phyloP scores from a whole-genome alignment of 2,888 invertebrate genomes.

The Folsomia manolachei region DNA sequence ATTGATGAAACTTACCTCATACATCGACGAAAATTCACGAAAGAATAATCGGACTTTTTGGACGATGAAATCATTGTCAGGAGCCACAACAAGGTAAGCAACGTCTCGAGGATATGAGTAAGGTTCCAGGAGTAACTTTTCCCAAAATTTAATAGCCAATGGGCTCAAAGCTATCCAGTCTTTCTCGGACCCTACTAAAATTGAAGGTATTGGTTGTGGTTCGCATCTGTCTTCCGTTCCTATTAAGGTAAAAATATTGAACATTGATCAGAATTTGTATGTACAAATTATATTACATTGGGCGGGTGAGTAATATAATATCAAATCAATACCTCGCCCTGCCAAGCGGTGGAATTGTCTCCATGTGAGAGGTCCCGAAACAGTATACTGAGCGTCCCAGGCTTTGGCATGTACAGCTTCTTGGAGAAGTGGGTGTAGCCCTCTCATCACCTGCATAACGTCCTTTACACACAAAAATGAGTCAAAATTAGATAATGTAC shows the following conservation, averaged over 20 bases:
- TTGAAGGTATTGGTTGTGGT: conserved; percentile 92
- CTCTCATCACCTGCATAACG: conserved; percentile 84
- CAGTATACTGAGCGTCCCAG: conserved; percentile 88
- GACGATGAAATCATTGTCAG: conserved; percentile 81
- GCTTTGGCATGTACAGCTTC: conserved; percentile 94
- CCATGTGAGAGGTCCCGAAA: conserved; percentile 97
- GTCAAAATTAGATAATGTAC: not conserved
- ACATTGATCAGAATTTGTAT: conserved; percentile 7
- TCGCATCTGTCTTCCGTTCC: conserved; percentile 92
- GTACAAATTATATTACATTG: conserved; percentile 13
- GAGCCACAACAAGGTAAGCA: conserved; percentile 89
- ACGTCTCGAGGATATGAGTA: conserved; percentile 93
- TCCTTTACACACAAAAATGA: conserved; percentile 65
- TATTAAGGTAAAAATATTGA: conserved; percentile 45
- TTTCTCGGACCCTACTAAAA: conserved; percentile 90
- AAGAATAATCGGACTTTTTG: conserved; percentile 81
- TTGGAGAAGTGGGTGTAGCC: conserved; percentile 85
- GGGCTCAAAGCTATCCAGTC: conserved; percentile 95
- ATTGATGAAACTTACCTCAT: conserved; percentile 64
- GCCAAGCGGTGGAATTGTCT: conserved; percentile 94
- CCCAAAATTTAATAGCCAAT: conserved; percentile 92
- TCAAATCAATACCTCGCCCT: conserved; percentile 65
- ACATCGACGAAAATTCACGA: conserved; percentile 85
- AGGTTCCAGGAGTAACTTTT: conserved; percentile 92
- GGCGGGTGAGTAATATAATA: no score